Base-by-base conservation (phyloP, 2,113 vertebrate genomes). In the Dendropsophus ebraccatus region DNA sequence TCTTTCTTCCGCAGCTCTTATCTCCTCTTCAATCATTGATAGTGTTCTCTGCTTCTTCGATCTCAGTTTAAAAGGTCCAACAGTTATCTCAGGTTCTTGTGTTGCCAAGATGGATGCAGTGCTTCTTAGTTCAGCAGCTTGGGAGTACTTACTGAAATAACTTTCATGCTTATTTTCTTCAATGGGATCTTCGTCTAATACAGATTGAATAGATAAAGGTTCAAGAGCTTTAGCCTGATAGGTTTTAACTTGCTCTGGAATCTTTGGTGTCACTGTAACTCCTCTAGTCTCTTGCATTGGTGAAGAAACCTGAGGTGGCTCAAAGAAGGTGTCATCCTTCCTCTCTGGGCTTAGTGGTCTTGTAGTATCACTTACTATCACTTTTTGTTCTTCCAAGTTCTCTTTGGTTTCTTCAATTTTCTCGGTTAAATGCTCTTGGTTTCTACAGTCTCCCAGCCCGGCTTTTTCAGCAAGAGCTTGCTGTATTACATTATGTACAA, bases 21-120 rank as follows among this genome's bases (percentile, higher is more conserved):
- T 99, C 92, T 99, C 98, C 90, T 99, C 98, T 87, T 99, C 98
- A 0, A 99, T 99, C 98, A 99, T 99, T 0, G 97, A 99, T 88
- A 99, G 91, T 83, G 98, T 99, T 87, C 94, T 91, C 91, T 99
- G 98, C 91, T 99, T 99, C 90, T 96, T 96, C 0, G 98, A 99
- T 82, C 98, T 95, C 87, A 99, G 92, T 90, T 95, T 97, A 93
- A 99, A 99, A 1, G 97, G 98, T 0, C 97, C 98, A 0, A 96
- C 89, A 0, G 91, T 94, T 78, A 95, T 92, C 81, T 98, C 98
- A 0, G 89, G 87, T 65, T 98, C 96, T 14, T 97, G 96, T 0
- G 91, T 93, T 84, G 95, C 94, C 0, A 96, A 75, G 60, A 95
- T 92, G 0, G 94, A 94, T 4, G 97, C 97, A 0, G 97, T 99